Evolutionary conservation across 2,797 vertebrate species (phyloP).

Genomic region (Xyrichtys novacula): DNA sequence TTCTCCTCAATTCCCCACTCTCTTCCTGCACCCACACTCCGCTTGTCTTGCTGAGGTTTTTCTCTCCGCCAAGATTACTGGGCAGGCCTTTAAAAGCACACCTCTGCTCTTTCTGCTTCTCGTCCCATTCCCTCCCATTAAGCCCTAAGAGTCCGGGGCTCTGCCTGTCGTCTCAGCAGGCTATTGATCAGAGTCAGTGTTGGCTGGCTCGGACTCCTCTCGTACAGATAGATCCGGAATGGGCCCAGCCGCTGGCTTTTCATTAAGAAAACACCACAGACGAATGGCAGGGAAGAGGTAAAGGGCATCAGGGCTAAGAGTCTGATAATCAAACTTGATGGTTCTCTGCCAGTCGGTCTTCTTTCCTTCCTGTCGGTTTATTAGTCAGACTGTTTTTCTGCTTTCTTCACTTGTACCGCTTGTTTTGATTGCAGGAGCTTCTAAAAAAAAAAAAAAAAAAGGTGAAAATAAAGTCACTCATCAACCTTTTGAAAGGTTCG

Average conservation of each 20-base stretch:
- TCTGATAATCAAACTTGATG: slow-evolving; percentile 70
- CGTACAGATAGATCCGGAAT: slow-evolving; percentile 61
- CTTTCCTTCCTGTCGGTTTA: slow-evolving; percentile 60
- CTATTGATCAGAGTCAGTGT: slow-evolving; percentile 72
- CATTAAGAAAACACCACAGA: slow-evolving; percentile 69
- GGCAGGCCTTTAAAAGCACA: slow-evolving; percentile 66
- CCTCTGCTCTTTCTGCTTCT: slow-evolving; percentile 62
- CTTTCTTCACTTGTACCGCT: slow-evolving; percentile 41
- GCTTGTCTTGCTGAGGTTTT: slow-evolving; percentile 49
- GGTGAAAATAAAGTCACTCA: slow-evolving; percentile 45
- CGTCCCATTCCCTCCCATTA: slow-evolving; percentile 66
- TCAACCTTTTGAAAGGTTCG: slow-evolving; percentile 22
- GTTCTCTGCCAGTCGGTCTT: slow-evolving; percentile 48
- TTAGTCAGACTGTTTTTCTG: slow-evolving; percentile 66
- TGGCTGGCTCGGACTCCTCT: slow-evolving; percentile 46
- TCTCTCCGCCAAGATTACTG: slow-evolving; percentile 54
- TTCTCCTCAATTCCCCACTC: slow-evolving; percentile 21
- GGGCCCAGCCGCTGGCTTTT: slow-evolving; percentile 61
- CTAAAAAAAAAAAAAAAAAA: slow-evolving; percentile 34
- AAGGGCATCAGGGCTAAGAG: slow-evolving; percentile 74
- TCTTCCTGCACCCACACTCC: slow-evolving; percentile 17
- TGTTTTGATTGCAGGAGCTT: slow-evolving; percentile 53
- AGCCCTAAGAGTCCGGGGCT: slow-evolving; percentile 56
- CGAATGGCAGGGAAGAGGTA: slow-evolving; percentile 64
- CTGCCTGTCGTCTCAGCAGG: slow-evolving; percentile 57